Base-by-base conservation (phyloP, 2,797 vertebrate genomes). In the Paratrypauchen microcephalus region DNA sequence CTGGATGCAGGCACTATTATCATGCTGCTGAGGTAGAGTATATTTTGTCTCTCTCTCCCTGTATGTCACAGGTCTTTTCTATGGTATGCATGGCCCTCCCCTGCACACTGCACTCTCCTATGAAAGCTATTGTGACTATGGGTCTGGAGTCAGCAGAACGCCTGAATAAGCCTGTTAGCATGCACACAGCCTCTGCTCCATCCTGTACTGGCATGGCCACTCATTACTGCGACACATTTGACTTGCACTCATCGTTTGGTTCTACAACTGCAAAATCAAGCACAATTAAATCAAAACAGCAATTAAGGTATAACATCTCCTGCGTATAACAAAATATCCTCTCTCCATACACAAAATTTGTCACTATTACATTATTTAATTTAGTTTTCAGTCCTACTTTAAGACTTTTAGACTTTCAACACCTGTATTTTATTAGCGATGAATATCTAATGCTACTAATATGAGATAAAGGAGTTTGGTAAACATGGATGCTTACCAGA, bases 51-150 rank as follows among this genome's bases (percentile, higher is more conserved):
- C 81, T 79, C 75, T 73, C 65, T 77, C 77, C 83, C 23, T 79
- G 74, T 86, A 75, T 89, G 87, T 89, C 87, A 88, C 83, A 13
- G 66, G 87, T 74, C 84, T 78, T 86, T 83, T 79, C 83, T 86
- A 87, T 90, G 90, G 89, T 90, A 91, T 91, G 89, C 90, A 82
- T 73, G 83, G 83, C 88, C 88, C 88, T 90, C 86, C 89, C 88
- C 88, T 87, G 86, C 86, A 84, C 84, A 67, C 41, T 86, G 86
- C 86, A 86, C 84, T 66, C 78, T 81, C 80, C 90, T 91, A 90
- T 91, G 89, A 91, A 91, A 92, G 91, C 90, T 90, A 90, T 89
- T 91, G 90, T 91, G 89, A 92, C 81, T 90, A 89, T 90, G 90
- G 90, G 84, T 89, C 88, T 59, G 60, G 88, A 92, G 91, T 92